Conservation (phyloP, 37 sponge, comb jelly and placozoan genomes). For the Aphrocallistes beatrix region DNA sequence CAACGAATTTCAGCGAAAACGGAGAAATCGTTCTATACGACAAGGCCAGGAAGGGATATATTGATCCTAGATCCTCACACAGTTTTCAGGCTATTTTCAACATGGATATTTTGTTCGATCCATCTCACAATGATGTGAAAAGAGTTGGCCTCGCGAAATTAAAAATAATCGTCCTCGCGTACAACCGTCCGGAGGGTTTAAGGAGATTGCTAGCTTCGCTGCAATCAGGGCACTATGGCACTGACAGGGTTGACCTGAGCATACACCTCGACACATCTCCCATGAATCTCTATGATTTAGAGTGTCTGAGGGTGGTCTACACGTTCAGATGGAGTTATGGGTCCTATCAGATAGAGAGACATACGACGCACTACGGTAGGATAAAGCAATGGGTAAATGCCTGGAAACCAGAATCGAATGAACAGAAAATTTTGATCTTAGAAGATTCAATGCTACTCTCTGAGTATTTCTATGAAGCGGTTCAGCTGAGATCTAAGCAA, state of each 20-base stretch:
- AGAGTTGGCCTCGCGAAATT: background rate
- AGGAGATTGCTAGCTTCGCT: background rate
- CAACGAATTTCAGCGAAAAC: background rate
- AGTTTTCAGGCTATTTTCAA: background rate
- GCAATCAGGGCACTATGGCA: background rate
- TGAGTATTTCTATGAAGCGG: background rate
- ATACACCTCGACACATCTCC: background rate
- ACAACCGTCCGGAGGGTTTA: conserved; percentile 15
- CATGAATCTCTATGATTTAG: background rate
- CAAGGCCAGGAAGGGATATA: background rate
- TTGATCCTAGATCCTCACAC: background rate
- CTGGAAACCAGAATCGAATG: background rate
- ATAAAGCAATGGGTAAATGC: background rate
- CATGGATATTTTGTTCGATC: background rate
- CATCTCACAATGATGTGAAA: background rate
- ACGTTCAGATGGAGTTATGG: background rate
- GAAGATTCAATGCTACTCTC: background rate
- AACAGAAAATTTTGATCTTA: background rate
- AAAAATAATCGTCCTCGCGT: background rate
- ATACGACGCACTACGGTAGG: background rate
- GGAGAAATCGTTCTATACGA: background rate
- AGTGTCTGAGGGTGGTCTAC: background rate
- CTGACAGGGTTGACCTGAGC: background rate
- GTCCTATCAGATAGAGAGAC: background rate
- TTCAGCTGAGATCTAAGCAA: background rate